Evolutionary conservation across 2,113 vertebrate genomes (phyloP).

Genomic region (Nettapus auritus): DNA sequence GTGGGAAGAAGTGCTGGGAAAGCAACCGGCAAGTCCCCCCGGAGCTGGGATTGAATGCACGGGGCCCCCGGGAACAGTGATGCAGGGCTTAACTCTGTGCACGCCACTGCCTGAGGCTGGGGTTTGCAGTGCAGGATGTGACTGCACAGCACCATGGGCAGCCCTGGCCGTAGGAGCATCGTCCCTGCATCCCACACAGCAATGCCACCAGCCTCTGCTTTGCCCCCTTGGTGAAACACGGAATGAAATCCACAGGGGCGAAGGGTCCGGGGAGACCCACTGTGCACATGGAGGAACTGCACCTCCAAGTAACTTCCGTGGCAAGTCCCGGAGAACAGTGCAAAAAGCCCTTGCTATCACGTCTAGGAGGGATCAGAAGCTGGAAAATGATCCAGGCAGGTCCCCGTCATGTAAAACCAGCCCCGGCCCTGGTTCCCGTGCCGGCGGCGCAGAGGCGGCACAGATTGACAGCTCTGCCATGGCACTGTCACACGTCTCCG

Average conservation of each 20-base stretch:
- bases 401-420: not conserved
- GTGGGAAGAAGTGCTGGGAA: constrained; percentile 60
- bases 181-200: accelerated
- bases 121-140: accelerated
- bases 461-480: constrained; percentile 31
- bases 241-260: not conserved
- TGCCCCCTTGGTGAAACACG: not conserved
- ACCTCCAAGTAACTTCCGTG: accelerated
- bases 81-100: not conserved
- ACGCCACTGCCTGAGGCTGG: not conserved
- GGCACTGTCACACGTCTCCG: constrained; percentile 39
- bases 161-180: not conserved
- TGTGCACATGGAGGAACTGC: not conserved
- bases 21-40: accelerated
- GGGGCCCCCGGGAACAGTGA: accelerated
- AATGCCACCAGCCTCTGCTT: not conserved
- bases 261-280: too few species aligned
- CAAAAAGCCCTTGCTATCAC: not conserved
- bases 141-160: accelerated
- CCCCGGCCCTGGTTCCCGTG: not conserved
- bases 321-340: not conserved
- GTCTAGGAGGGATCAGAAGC: not conserved
- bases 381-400: not conserved
- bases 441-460: not conserved
- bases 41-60: not conserved